Evolutionary conservation across 2,888 invertebrate genomes (phyloP), one percentile per base, ranked within the genome.

Genomic region (Rotaria magnacalcarata): DNA sequence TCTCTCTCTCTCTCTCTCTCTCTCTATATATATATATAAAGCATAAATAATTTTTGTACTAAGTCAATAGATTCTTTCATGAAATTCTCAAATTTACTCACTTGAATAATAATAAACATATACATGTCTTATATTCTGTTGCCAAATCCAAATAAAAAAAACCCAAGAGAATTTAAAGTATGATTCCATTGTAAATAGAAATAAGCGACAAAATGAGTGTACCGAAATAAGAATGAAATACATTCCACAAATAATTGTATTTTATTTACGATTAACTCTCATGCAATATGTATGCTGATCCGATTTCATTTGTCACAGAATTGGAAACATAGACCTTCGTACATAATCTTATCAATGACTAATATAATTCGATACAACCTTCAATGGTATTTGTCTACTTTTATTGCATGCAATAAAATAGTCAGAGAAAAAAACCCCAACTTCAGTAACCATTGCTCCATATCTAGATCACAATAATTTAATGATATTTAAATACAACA

Each of bases 341-440:
- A 67, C 34, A 14, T 67, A 67, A 67, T 67, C 67, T 41, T 67
- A 67, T 67, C 67, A 67, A 67, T 16, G 67, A 19, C 67, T 67
- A 34, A 67, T 41, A 67, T 19, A 41, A 34, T 34, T 34, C 34
- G 11, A 16, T 5, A 67, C 34, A 19, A 34, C 34, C 67, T 67
- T 41, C 67, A 27, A 6, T 41, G 14, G 4, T 4, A 67, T 67
- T 67, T 67, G 34, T 67, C 34, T 5, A 7, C 24, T 60, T 67
- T 41, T 67, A 16, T 34, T 16, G 34, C 34, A 67, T 1, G 34
- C 19, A 67, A 67, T 34, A 16, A 34, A 67, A 41, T 16, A 67
- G 16, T 14, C 7, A 67, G 27, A 27, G 27, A 34, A 67, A 27
- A 34, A 2, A 14, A 34, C 1, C 1, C 34, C 2, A 34, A 2